These are phyloP conservation scores for Ochropacha duplaris DNA, from an alignment of 2,888 invertebrate species.

Conservation along the genomic window DNA sequence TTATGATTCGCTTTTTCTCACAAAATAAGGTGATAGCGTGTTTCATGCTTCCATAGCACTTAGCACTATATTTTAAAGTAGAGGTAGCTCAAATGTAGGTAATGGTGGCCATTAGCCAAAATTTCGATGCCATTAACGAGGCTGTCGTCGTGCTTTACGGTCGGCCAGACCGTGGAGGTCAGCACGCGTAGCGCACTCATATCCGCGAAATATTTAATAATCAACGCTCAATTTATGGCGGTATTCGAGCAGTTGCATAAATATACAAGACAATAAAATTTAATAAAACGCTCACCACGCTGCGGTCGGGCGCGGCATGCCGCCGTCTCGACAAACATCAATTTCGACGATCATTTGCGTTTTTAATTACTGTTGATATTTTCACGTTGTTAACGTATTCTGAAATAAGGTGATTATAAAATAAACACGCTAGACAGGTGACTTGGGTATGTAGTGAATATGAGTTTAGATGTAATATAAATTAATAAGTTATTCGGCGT, in stretches of 20 bases:
- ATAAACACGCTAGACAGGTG: slow-evolving; percentile 78
- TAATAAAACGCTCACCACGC: slow-evolving; percentile 67
- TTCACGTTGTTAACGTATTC: slow-evolving; percentile 76
- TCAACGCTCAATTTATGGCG: slow-evolving; percentile 46
- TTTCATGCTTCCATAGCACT: slow-evolving; percentile 33
- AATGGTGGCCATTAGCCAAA: slow-evolving; percentile 47
- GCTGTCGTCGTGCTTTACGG: slow-evolving; percentile 38
- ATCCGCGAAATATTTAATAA: slow-evolving; percentile 47
- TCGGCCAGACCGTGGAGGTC: slow-evolving; percentile 15
- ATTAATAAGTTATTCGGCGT: slow-evolving; percentile 75
- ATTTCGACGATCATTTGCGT: slow-evolving; percentile 65
- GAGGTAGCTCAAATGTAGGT: slow-evolving; percentile 22
- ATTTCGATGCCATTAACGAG: slow-evolving; percentile 49
- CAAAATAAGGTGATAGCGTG: slow-evolving; percentile 43
- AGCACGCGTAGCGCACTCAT: slow-evolving; percentile 26
- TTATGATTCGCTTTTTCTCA: slow-evolving; percentile 41
- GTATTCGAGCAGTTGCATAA: slow-evolving; percentile 34
- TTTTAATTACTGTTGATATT: slow-evolving; percentile 79
- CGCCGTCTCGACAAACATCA: slow-evolving; percentile 62
- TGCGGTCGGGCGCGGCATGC: slow-evolving; percentile 14
- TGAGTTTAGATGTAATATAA: slow-evolving; percentile 74
- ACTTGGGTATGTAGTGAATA: slow-evolving; percentile 66
- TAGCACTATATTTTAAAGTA: slow-evolving; percentile 42
- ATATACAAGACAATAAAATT: slow-evolving; percentile 61
- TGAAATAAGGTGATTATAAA: slow-evolving; percentile 69